Evolutionary conservation across 2,797 vertebrate genomes (phyloP).

Genomic region (Semotilus atromaculatus): DNA sequence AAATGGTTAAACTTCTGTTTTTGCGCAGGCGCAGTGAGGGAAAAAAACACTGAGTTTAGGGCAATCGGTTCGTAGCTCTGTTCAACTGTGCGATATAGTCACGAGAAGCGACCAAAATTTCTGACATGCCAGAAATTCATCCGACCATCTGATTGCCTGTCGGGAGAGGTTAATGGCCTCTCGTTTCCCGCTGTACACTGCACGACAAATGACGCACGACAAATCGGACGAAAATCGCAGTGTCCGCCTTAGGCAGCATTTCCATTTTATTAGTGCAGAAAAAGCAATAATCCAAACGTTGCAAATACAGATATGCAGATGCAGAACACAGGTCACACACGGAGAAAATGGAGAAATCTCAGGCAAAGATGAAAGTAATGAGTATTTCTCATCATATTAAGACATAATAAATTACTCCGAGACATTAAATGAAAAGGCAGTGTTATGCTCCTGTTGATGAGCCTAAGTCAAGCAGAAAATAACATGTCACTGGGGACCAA

Average conservation of each 20-base stretch:
- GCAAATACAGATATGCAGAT: slow-evolving; percentile 34
- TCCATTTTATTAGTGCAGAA: background rate
- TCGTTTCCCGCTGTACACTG: too few species aligned
- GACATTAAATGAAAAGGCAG: slow-evolving; percentile 67
- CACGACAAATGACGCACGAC: too few species aligned
- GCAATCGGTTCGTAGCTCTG: too few species aligned
- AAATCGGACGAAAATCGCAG: too few species aligned
- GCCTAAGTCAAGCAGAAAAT: slow-evolving; percentile 71
- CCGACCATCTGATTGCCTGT: too few species aligned
- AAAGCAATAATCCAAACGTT: background rate
- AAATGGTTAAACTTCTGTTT: too few species aligned
- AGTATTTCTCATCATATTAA: slow-evolving; percentile 67
- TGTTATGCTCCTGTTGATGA: slow-evolving; percentile 68
- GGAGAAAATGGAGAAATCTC: slow-evolving; percentile 31
- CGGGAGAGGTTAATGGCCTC: too few species aligned
- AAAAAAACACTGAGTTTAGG: too few species aligned
- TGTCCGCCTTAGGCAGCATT: background rate
- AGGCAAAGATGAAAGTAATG: slow-evolving; percentile 56
- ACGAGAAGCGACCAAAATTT: too few species aligned
- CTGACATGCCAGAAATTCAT: too few species aligned
- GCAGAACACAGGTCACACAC: slow-evolving; percentile 41
- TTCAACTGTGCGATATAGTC: too few species aligned
- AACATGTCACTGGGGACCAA: slow-evolving; percentile 22
- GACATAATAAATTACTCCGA: slow-evolving; percentile 66
- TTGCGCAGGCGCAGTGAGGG: too few species aligned